phyloP scores from a whole-genome alignment of 1,140 invertebrate genomes.

The Rhopalosiphum maidis region DNA sequence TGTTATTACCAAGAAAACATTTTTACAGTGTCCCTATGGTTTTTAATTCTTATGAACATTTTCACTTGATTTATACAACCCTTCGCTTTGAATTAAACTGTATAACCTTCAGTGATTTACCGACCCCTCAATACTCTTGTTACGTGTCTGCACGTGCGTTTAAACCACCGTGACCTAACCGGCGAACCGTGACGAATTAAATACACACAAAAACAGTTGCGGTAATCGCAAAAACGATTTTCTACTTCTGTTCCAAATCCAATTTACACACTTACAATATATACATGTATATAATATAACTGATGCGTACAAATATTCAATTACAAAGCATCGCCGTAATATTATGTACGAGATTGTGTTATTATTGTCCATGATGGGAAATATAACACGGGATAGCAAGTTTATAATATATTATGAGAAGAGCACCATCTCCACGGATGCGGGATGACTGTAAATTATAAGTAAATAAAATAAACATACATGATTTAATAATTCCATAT shows the following conservation, averaged over 20 bases:
- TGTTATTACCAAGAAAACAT: not conserved
- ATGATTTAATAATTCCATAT: not conserved
- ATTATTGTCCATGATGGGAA: not conserved
- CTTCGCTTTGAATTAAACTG: not conserved
- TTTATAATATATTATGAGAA: not conserved
- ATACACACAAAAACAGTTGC: not conserved
- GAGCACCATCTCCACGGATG: not conserved
- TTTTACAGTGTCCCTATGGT: not conserved
- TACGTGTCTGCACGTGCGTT: not conserved
- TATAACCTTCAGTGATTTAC: not conserved
- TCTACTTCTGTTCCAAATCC: not conserved
- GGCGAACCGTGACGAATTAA: not conserved
- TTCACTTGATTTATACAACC: not conserved
- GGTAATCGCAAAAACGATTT: not conserved
- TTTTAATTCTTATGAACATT: not conserved
- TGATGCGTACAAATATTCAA: not conserved
- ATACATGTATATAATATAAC: not conserved
- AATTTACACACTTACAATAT: not conserved
- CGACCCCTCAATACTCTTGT: not conserved
- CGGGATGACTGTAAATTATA: not conserved
- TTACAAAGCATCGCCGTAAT: slow-evolving; percentile 8
- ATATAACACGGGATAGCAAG: not conserved
- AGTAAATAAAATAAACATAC: not conserved
- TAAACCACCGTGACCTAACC: not conserved
- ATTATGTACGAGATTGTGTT: slow-evolving; percentile 17